phyloP scores from a whole-genome alignment of 1,140 invertebrate genomes.

The Manduca sexta region DNA sequence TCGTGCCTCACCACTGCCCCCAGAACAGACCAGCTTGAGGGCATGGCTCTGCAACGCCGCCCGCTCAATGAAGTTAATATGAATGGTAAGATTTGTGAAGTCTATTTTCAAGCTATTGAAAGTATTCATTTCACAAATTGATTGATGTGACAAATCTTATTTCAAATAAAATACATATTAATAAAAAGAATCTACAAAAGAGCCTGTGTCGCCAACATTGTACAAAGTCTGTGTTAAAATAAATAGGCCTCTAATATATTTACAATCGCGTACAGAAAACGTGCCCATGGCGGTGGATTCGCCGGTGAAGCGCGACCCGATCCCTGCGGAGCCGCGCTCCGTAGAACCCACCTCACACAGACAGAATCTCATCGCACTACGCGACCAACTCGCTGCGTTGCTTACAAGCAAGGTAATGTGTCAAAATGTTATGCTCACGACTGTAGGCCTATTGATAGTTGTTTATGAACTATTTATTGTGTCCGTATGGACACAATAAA shows the following conservation, averaged over 20 bases:
- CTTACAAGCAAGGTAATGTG: conserved; percentile 65
- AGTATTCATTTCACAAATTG: no score
- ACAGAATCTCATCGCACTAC: conserved; percentile 73
- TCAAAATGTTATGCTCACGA: no score
- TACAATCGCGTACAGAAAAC: conserved; percentile 29
- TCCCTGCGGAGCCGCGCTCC: conserved; percentile 29
- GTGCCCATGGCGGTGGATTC: conserved; percentile 48
- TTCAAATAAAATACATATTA: no score
- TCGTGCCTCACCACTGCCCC: conserved; percentile 95
- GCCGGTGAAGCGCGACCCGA: conserved; percentile 42
- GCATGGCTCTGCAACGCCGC: conserved; percentile 72
- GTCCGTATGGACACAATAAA: no score
- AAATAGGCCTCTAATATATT: no score
- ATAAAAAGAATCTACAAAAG: no score
- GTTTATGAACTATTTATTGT: no score
- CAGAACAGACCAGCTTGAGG: conserved; percentile 83
- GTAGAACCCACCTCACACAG: conserved; percentile 49
- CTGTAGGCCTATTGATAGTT: no score
- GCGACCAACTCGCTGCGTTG: conserved; percentile 70
- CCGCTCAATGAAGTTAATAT: conserved; percentile 81
- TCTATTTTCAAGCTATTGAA: no score
- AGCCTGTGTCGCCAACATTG: no score
- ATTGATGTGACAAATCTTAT: no score
- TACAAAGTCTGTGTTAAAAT: no score
- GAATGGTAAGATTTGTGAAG: conserved; percentile 34